These are phyloP conservation scores for Spea bombifrons DNA, from an alignment of 2,113 vertebrate genomes.

Conservation along the genomic window DNA sequence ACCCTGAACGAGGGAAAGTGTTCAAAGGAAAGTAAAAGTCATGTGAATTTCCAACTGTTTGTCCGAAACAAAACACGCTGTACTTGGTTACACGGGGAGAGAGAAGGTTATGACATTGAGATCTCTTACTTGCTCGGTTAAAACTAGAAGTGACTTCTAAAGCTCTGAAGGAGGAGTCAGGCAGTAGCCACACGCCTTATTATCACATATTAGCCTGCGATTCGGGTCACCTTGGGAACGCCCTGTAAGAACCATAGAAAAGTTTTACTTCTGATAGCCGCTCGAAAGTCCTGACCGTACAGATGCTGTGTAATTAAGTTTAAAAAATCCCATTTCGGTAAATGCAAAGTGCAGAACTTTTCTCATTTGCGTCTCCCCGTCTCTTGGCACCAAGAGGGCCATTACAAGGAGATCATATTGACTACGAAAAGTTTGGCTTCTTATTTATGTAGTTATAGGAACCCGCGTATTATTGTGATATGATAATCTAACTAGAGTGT, in stretches of 20 bases:
- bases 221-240: slow-evolving; percentile 13
- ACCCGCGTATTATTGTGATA: no score
- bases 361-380: no score
- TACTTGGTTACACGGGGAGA: not conserved
- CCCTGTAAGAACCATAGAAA: not conserved
- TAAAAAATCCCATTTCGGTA: no score
- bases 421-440: no score
- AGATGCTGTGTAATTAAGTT: no score
- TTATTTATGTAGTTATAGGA: no score
- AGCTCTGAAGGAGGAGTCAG: not conserved
- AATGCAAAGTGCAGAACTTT: no score
- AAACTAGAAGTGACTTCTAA: slow-evolving; percentile 10
- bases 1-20: not conserved
- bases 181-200: slow-evolving; percentile 4
- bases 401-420: no score
- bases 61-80: not conserved
- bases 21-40: slow-evolving; percentile 7
- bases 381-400: no score
- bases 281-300: no score
- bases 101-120: slow-evolving; percentile 46
- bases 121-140: not conserved
- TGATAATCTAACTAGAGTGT: no score
- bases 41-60: slow-evolving; percentile 4
- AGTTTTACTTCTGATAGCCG: no score
- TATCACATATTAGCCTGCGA: not conserved